Evolutionary conservation across 2,113 vertebrate genomes (phyloP).

Genomic region (Echinops telfairi): DNA sequence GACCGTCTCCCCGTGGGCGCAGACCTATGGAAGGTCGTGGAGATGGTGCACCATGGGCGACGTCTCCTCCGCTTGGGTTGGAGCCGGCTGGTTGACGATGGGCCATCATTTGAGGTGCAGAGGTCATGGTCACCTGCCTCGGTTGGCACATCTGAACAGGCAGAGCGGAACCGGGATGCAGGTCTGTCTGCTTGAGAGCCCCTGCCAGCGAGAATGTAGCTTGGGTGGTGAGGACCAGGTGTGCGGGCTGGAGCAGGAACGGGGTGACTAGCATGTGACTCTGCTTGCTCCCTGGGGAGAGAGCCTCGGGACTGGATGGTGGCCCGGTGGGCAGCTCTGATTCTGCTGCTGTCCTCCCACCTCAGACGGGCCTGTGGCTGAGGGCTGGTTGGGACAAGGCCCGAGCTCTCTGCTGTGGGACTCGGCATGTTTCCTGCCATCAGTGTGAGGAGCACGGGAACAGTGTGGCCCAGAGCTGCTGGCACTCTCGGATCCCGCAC

Average conservation of each 20-base stretch:
- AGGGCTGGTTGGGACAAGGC: too few relatives aligned
- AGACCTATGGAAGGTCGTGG: neutral
- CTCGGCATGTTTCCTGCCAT: too few relatives aligned
- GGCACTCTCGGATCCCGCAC: rapidly evolving
- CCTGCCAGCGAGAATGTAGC: neutral
- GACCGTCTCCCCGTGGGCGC: neutral
- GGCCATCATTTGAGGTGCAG: neutral
- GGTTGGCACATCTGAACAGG: neutral
- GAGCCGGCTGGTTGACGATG: neutral
- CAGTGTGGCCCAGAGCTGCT: too few relatives aligned
- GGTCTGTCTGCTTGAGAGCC: neutral
- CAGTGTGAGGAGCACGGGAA: neutral
- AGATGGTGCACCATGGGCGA: too few relatives aligned
- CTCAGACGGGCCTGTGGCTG: too few relatives aligned
- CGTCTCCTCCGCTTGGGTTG: neutral
- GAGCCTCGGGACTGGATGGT: too few relatives aligned
- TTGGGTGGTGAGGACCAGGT: neutral
- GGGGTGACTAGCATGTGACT: neutral
- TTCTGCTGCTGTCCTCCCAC: too few relatives aligned
- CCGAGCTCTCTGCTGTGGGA: too few relatives aligned
- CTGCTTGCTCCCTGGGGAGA: neutral
- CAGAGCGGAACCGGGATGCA: neutral
- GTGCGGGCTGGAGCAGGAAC: too few relatives aligned
- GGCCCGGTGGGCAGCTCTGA: too few relatives aligned
- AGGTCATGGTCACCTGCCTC: neutral